Evolutionary conservation across 2,797 vertebrate species (phyloP).

Genomic region (Chaetophractus vellerosus): DNA sequence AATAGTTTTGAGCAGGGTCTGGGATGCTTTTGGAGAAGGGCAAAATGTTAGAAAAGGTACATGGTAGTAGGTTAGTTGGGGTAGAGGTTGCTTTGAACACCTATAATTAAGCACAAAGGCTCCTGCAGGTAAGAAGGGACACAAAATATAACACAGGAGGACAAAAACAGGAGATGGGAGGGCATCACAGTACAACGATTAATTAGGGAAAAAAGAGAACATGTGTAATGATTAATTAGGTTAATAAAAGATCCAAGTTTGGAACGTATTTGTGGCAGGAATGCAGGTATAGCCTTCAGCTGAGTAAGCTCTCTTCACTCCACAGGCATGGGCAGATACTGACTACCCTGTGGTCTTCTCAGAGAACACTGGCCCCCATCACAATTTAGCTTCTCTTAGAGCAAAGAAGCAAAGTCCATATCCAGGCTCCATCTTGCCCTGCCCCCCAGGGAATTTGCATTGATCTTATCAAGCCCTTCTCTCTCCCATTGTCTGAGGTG

Average conservation of each 20-base stretch:
- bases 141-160: neutral
- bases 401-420: neutral
- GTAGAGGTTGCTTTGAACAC: neutral
- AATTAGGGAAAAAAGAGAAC: neutral
- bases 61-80: neutral
- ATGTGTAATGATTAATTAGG: constrained; percentile 44
- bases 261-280: neutral
- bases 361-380: neutral
- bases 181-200: neutral
- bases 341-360: neutral
- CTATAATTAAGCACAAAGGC: neutral
- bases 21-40: neutral
- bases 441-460: too few species aligned
- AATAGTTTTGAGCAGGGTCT: neutral
- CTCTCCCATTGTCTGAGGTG: neutral
- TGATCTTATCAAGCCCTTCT: neutral
- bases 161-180: neutral
- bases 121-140: neutral
- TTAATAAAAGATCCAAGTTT: constrained; percentile 42
- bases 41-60: neutral
- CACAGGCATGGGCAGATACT: neutral
- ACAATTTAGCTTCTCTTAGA: neutral
- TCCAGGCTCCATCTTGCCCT: neutral
- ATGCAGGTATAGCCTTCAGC: neutral
- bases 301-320: neutral